Evolutionary conservation across 2,113 vertebrate genomes (phyloP), one percentile per base, ranked within the genome.

Genomic region (Osmerus eperlanus): DNA sequence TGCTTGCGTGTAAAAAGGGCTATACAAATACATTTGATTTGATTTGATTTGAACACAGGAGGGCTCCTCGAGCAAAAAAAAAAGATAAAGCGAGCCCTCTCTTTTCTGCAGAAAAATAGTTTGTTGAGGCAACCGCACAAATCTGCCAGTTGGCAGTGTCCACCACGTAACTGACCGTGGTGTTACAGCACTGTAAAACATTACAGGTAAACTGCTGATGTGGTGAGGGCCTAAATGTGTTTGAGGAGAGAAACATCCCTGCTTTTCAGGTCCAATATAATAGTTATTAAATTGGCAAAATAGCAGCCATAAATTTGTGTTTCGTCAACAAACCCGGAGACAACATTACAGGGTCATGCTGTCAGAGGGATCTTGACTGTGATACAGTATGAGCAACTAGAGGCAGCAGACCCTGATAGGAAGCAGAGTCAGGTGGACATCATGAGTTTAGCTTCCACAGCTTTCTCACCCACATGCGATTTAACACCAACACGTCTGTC

Each of bases 371-470:
- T 47, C 2, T 47, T 2, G 9, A 47, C 41, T 12, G 41, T 47
- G 7, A 5, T 11, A 47, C 41, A 47, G 41, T 47, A 47, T 60
- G 67, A 78, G 73, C 75, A 19, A 28, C 28, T 36, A 69, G 72
- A 47, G 19, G 70, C 68, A 71, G 19, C 29, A 58, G 16, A n/a
- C 63, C 32, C 70, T 79, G 79, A 63, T 67, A 61, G 74, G 78
- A 71, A 83, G 56, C 41, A 23, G 21, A 81, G 86, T 91, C 90
- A 90, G 89, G 91, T 91, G 91, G 83, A 85, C 73, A 86, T 90
- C 90, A 92, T 91, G 88, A 84, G 71, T 71, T 79, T 76, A 75
- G 78, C 83, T 81, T 81, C 71, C 65, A 68, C 82, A 79, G 86
- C 78, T 76, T 84, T 81, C 82, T 84, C 83, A 78, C 69, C 79